These are phyloP conservation scores for Tipula vernalis DNA, from an alignment of 2,888 invertebrate species.

Conservation along the genomic window DNA sequence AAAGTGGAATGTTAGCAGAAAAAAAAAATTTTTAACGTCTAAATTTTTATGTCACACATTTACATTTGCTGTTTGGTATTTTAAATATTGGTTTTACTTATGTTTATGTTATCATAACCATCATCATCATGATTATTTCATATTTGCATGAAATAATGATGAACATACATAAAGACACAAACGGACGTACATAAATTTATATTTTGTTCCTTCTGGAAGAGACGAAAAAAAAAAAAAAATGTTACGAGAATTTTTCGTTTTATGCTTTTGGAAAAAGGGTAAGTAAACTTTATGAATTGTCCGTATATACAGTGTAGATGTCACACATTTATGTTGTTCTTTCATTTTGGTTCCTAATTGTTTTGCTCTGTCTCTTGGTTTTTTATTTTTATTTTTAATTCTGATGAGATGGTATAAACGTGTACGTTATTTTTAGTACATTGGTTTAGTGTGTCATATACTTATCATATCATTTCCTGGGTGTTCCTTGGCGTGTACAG, in stretches of 20 bases:
- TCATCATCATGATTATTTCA: conserved; percentile 4
- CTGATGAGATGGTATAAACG: not conserved
- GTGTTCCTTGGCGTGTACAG: not conserved
- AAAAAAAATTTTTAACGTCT: not conserved
- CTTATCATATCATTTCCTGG: not conserved
- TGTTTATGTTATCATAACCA: not conserved
- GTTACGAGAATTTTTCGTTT: not conserved
- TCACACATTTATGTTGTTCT: not conserved
- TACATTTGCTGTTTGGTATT: not conserved
- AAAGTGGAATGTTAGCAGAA: not conserved
- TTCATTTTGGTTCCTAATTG: not conserved
- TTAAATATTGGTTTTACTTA: conserved; percentile 4
- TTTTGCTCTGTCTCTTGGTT: not conserved
- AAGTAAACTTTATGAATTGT: not conserved
- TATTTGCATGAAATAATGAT: conserved; percentile 4
- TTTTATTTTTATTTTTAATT: not conserved
- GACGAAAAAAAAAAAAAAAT: not conserved
- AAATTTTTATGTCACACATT: not conserved
- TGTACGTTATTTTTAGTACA: not conserved
- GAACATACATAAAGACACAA: not conserved
- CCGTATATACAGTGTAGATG: not conserved
- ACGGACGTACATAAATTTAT: not conserved
- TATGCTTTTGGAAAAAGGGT: not conserved
- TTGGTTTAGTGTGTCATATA: not conserved
- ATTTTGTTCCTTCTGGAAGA: not conserved